Evolutionary conservation across 2,113 vertebrate genomes (phyloP), one percentile per base, ranked within the genome.

Genomic region (Toxotes chatareus): DNA sequence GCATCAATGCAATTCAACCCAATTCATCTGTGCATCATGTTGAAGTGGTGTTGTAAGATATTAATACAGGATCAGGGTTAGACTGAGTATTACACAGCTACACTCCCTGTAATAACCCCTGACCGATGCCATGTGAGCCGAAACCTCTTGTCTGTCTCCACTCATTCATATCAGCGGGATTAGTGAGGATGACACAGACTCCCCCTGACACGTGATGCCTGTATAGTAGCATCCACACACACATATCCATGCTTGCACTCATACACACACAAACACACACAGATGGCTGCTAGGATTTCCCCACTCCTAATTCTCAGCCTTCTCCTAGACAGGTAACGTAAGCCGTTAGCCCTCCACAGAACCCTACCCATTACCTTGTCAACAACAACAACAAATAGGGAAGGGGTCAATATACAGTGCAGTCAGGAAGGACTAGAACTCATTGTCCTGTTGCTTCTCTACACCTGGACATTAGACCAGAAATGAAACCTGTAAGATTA

Each of bases 161-260:
- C 80, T 88, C 91, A 92, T 86, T 90, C 85, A 89, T 86, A 87
- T 91, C 77, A 84, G 72, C 27, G 13, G 88, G 86, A 92, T 91
- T 90, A 88, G 65, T 9, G 66, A 82, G 59, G 86, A 90, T 84
- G 87, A 87, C 79, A 87, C 51, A 70, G 57, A 80, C 61, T 12
- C 71, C 36, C 83, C 56, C 51, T 60, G 75, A 88, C 83, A 88
- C 46, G 55, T 82, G 89, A 90, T 21, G 53, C 73, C 73, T 64
- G 8, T 36, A 69, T 76, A 74, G 76, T 78, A 78, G 51, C 63
- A 61, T 64, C 17, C 61, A 71, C 82, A 78, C 61, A 72, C 21
- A 63, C 51, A 34, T 31, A 46, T 19, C 36, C 8, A 55, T 17
- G 14, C 44, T 27, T 16, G 3, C 80, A 76, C 42, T 56, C 38